Conservation (phyloP, 2,888 invertebrate species). For the Autographa gamma region DNA sequence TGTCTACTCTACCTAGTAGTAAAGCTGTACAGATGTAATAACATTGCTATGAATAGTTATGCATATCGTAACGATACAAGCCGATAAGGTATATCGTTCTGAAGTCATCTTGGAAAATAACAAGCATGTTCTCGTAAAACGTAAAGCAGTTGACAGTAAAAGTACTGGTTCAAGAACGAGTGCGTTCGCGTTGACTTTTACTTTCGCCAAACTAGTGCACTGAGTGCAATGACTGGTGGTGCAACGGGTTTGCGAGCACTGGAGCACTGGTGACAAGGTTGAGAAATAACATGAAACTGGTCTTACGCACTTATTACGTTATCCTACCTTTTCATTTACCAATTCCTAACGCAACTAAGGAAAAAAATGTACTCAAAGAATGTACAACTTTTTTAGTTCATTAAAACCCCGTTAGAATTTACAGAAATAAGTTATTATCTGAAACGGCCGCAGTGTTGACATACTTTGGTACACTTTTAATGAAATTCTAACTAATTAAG, state of each 20-base stretch:
- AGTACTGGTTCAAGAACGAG: conserved; percentile 63
- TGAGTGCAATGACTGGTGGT: conserved; percentile 71
- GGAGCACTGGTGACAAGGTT: conserved; percentile 86
- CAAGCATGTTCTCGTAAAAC: conserved; percentile 20
- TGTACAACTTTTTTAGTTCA: conserved; percentile 32
- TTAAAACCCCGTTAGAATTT: conserved; percentile 33
- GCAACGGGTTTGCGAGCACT: conserved; percentile 79
- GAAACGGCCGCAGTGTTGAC: conserved; percentile 24
- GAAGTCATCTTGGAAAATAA: conserved; percentile 12
- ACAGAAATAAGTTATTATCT: conserved; percentile 42
- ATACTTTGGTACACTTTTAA: conserved; percentile 19
- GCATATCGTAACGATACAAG: neutral
- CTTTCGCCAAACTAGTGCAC: conserved; percentile 85
- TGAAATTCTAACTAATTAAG: conserved; percentile 36
- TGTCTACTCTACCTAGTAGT: neutral
- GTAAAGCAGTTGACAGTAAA: conserved; percentile 40
- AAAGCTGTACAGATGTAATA: neutral
- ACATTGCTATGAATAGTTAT: neutral
- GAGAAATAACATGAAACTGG: conserved; percentile 77
- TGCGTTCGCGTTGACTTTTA: conserved; percentile 73
- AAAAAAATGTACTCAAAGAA: conserved; percentile 32
- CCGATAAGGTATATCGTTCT: neutral
- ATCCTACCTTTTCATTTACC: conserved; percentile 57
- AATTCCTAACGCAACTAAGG: conserved; percentile 33
- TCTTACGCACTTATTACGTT: conserved; percentile 69